phyloP scores from a whole-genome alignment of 2,888 invertebrate species.

The Lagria hirta region DNA sequence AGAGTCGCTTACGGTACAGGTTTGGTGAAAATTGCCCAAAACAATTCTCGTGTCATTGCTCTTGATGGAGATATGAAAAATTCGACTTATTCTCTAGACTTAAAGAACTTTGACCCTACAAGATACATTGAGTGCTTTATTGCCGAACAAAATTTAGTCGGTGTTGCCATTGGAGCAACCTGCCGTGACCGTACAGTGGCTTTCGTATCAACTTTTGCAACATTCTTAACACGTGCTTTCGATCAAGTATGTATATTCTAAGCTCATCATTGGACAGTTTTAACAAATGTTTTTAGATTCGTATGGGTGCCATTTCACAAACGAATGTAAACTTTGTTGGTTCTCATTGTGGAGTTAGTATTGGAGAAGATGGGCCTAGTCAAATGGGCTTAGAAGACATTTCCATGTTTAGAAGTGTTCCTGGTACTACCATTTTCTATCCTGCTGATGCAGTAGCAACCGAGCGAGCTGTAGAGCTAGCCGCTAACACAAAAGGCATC shows the following conservation, averaged over 20 bases:
- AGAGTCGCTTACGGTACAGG: constrained; percentile 94
- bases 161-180: constrained; percentile 92
- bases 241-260: constrained; percentile 91
- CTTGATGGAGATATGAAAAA: constrained; percentile 99
- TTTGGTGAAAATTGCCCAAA: constrained; percentile 80
- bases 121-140: constrained; percentile 98
- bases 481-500: constrained; percentile 89
- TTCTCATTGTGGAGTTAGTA: constrained; percentile 97
- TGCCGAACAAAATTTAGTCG: constrained; percentile 97
- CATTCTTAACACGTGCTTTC: constrained; percentile 94
- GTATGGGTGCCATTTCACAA: constrained; percentile 99
- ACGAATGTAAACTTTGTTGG: constrained; percentile 95
- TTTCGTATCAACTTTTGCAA: constrained; percentile 96
- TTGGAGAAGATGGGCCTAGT: constrained; percentile 98
- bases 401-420: constrained; percentile 90
- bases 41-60: constrained; percentile 81
- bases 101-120: constrained; percentile 70
- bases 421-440: constrained; percentile 78
- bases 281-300: constrained; percentile 62
- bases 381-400: constrained; percentile 99
- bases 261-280: constrained; percentile 8
- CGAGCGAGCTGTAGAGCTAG: constrained; percentile 93
- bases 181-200: constrained; percentile 91
- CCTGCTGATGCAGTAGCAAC: constrained; percentile 91
- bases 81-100: constrained; percentile 94